Percentiles rank a stretch among this genome's conserved stretches.
phyloP scores from a whole-genome alignment of 2,888 invertebrate species.

The Tuta absoluta region DNA sequence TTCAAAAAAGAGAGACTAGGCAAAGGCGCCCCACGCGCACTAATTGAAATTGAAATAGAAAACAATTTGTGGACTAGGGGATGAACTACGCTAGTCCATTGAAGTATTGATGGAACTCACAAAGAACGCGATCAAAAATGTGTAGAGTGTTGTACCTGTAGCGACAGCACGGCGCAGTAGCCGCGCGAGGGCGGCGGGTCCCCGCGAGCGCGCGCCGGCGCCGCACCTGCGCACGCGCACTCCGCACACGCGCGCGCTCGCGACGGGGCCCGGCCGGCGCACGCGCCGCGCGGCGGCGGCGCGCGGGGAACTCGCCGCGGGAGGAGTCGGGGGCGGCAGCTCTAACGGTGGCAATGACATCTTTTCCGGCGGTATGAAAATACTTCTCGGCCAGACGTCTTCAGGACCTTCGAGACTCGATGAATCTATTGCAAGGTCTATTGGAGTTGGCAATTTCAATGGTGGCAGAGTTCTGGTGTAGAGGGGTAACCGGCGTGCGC shows the following conservation, averaged over 20 bases:
- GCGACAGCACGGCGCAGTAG: slow-evolving; percentile 57
- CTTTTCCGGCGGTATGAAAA: slow-evolving; percentile 49
- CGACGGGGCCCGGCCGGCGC: slow-evolving; percentile 32
- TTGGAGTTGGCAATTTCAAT: slow-evolving; percentile 55
- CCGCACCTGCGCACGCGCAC: slow-evolving; percentile 40
- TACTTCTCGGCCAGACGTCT: slow-evolving; percentile 37
- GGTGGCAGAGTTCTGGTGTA: slow-evolving; percentile 63
- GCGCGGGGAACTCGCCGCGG: slow-evolving; percentile 31
- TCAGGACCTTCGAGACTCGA: slow-evolving; percentile 46
- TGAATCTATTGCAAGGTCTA: slow-evolving; percentile 47
- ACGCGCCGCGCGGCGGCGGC: background rate
- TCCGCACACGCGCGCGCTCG: slow-evolving; percentile 41
- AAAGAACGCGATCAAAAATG: background rate
- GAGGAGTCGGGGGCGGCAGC: slow-evolving; percentile 43
- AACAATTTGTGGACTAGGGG: too few relatives aligned
- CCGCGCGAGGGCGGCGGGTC: slow-evolving; percentile 56
- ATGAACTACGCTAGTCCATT: too few relatives aligned
- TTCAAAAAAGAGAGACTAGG: too few relatives aligned
- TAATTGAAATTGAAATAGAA: too few relatives aligned
- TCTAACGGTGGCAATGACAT: slow-evolving; percentile 55
- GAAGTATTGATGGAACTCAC: too few relatives aligned
- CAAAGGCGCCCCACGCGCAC: too few relatives aligned
- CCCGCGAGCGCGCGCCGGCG: slow-evolving; percentile 46
- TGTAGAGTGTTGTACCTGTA: background rate
- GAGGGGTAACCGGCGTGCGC: slow-evolving; percentile 49